Evolutionary conservation across 2,888 invertebrate species (phyloP).

Genomic region (Dysmachus trigonus): DNA sequence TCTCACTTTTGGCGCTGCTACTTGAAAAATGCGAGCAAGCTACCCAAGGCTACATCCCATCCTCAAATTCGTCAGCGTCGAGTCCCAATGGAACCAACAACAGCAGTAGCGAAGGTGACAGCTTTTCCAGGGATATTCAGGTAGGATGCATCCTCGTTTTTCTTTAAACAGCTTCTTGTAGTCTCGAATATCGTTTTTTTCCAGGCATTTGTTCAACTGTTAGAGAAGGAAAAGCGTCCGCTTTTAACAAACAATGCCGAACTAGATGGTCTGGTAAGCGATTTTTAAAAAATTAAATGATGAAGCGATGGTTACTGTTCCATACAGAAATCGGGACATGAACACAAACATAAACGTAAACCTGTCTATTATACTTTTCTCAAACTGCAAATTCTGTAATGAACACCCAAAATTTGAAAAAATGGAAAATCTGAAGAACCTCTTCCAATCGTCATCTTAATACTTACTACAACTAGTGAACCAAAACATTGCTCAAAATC

Average conservation of each 20-base stretch:
- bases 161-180: neutral
- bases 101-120: constrained; percentile 52
- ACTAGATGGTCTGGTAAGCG: constrained; percentile 88
- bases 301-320: neutral
- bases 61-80: constrained; percentile 84
- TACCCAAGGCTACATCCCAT: constrained; percentile 89
- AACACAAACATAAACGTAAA: neutral
- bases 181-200: neutral
- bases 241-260: constrained; percentile 92
- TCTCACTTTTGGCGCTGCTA: constrained; percentile 88
- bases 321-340: neutral
- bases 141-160: constrained; percentile 5
- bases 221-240: constrained; percentile 84
- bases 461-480: too few species aligned
- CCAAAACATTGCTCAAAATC: too few species aligned
- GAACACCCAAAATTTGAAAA: too few species aligned
- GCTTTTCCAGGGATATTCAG: constrained; percentile 54
- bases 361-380: too few species aligned
- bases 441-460: too few species aligned
- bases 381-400: too few species aligned
- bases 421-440: too few species aligned
- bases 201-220: constrained; percentile 88
- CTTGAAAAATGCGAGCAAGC: constrained; percentile 97
- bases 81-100: constrained; percentile 56
- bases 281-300: neutral